Evolutionary conservation across 2,797 vertebrate species (phyloP), one percentile per base, ranked within the genome.

Genomic region (Poeciliopsis presidionis): DNA sequence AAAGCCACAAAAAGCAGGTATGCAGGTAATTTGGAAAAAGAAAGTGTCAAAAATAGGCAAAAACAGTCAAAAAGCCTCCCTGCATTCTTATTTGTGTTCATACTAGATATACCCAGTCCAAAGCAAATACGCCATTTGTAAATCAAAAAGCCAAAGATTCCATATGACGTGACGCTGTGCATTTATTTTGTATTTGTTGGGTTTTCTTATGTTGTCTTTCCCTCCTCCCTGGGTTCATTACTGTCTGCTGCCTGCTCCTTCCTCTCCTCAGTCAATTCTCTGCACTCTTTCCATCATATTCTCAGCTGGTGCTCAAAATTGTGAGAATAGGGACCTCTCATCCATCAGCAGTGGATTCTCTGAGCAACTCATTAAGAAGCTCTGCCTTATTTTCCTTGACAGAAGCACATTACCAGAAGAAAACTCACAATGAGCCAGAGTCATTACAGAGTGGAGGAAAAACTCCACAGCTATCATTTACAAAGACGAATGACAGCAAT

Each of bases 171-270:
- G 74, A 39, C 63, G 72, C 57, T 81, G 81, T 80, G 76, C 43
- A 47, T 82, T 88, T 80, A 30, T 82, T 81, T 82, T 75, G 63
- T 87, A 59, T 73, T 22, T 74, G 75, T 87, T 78, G 76, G 76
- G 65, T 85, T 83, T 88, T 75, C 82, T 81, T 79, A 25, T 25
- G 36, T 67, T 11, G 33, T 67, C 20, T 25, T 65, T 87, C 79
- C 78, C 75, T 84, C 82, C 86, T 80, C 78, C 79, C 47, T 65
- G 41, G 84, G 82, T 85, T 87, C 84, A 90, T 89, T 91, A 87
- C 88, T 84, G 84, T 83, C 51, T 75, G 61, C 72, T 81, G 51
- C 71, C 83, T 80, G 59, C 73, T 89, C 84, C 77, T 85, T 88
- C 85, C 88, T 74, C 83, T 81, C 36, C 71, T 85, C 78, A 81